phyloP scores from a whole-genome alignment of 2,888 invertebrate genomes.

The Drosophila peninsularis region DNA sequence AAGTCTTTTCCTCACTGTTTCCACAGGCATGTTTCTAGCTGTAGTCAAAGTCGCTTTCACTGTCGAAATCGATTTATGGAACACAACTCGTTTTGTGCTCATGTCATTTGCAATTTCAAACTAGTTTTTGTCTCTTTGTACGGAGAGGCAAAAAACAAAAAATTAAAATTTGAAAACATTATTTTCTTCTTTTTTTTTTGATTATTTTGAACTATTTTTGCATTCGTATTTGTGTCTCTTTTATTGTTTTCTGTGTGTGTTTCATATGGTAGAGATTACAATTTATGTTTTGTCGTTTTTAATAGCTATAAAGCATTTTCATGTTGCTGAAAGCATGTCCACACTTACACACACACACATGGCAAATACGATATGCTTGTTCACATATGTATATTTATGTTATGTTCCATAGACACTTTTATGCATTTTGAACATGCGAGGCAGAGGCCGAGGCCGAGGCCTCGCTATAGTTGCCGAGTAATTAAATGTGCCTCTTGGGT shows the following conservation, averaged over 20 bases:
- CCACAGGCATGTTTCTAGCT: conserved; percentile 4
- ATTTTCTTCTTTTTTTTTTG: conserved; percentile 4
- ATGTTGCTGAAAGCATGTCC: conserved; percentile 69
- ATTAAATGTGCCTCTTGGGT: conserved; percentile 60
- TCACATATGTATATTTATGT: conserved; percentile 27
- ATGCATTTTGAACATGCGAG: conserved; percentile 71
- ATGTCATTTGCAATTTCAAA: conserved; percentile 47
- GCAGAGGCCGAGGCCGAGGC: conserved; percentile 11
- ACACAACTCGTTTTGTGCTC: conserved; percentile 21
- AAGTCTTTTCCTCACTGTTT: conserved; percentile 39
- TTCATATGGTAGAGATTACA: conserved; percentile 51
- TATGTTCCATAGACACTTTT: conserved; percentile 52
- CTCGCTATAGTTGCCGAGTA: conserved; percentile 35
- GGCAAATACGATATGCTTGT: conserved; percentile 5
- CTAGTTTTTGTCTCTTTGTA: conserved; percentile 32
- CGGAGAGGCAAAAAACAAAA: conserved; percentile 25
- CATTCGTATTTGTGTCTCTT: not conserved
- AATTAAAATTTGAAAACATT: conserved; percentile 35
- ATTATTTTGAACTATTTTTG: conserved; percentile 8
- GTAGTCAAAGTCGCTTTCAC: not conserved
- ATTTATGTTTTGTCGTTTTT: conserved; percentile 70
- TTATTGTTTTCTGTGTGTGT: conserved; percentile 13
- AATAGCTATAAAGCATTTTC: conserved; percentile 76
- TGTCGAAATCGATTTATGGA: conserved; percentile 43
- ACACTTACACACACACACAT: conserved; percentile 1